Evolutionary conservation across 2,888 invertebrate genomes (phyloP), one percentile per base, ranked within the genome.

Genomic region (Ophion costatus): DNA sequence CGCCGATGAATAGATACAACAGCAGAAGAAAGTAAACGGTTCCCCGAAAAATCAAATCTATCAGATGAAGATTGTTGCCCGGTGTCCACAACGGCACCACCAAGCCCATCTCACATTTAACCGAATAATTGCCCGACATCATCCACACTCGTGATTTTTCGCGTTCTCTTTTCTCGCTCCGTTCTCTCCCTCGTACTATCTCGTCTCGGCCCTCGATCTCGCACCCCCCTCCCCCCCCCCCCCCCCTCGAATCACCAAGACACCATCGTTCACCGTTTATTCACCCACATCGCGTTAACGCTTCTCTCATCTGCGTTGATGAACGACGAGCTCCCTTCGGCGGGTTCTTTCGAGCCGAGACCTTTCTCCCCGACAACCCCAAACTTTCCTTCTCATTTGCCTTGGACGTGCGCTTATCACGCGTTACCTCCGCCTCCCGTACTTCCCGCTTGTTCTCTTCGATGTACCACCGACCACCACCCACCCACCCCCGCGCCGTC

Each of bases 1-100:
- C 99, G 80, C 99, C 99, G 92, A 99, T 97, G 95, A 99, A 99
- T 93, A 99, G 96, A 94, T 99, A 99, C 90, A 97, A 95, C 94
- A 99, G 96, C 69, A 96, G 94, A 74, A 98, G 89, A 94, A 99
- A 98, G 94, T 99, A 99, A 85, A 98, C 96, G 86, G 97, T 91
- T 64, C 99, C 99, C 45, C 99, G 96, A 84, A 98, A 95, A 87
- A 98, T 95, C 87, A 97, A 96, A 92, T 98, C 98, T 79, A 96
- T 95, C 70, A 96, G 94, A 74, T 96, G 95, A 76, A 98, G 95
- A 94, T 97, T 96, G 51, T 96, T 96, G 90, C 96, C 95, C n/a
- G 99, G 99, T 89, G 93, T 93, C 99, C 99, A 99, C 86, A 97
- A 95, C 38, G 98, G 98, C 79, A 99, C 94, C 88, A 99, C 91